These are phyloP conservation scores for Apis cerana DNA, from an alignment of 1,140 invertebrate species.

Conservation along the genomic window DNA sequence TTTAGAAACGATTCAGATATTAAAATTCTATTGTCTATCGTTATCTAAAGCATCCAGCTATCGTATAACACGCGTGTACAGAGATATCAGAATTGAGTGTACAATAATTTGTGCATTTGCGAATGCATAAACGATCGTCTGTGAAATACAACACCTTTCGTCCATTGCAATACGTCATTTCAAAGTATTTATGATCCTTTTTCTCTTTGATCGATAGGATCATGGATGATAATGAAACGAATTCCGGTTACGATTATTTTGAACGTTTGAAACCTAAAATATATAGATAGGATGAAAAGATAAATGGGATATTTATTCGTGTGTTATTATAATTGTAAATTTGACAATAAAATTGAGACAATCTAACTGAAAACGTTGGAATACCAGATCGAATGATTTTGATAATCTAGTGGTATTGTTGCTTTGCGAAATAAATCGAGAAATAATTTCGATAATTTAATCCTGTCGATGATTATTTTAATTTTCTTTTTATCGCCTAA, in stretches of 20 bases:
- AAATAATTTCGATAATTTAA: not conserved
- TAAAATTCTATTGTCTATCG: constrained; percentile 2
- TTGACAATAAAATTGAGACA: too few relatives aligned
- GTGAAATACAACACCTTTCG: constrained; percentile 43
- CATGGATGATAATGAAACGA: constrained; percentile 7
- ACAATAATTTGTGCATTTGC: not conserved
- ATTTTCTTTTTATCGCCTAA: not conserved
- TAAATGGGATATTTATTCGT: not conserved
- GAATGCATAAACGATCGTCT: constrained; percentile 17
- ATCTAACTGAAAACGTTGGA: not conserved
- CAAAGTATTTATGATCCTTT: constrained; percentile 44
- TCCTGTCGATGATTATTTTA: too few relatives aligned
- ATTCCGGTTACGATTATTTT: not conserved
- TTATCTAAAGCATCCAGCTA: constrained; percentile 29
- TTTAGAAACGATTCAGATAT: not conserved
- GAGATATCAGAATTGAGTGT: constrained; percentile 9
- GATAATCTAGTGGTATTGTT: not conserved
- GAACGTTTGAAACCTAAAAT: not conserved
- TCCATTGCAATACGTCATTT: not conserved
- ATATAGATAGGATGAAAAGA: not conserved
- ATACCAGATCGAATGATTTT: not conserved
- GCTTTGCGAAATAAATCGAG: not conserved
- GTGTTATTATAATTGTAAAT: not conserved
- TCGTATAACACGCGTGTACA: constrained; percentile 36
- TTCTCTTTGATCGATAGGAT: not conserved